Conservation (phyloP, 2,888 invertebrate species). For the Noctua comes region DNA sequence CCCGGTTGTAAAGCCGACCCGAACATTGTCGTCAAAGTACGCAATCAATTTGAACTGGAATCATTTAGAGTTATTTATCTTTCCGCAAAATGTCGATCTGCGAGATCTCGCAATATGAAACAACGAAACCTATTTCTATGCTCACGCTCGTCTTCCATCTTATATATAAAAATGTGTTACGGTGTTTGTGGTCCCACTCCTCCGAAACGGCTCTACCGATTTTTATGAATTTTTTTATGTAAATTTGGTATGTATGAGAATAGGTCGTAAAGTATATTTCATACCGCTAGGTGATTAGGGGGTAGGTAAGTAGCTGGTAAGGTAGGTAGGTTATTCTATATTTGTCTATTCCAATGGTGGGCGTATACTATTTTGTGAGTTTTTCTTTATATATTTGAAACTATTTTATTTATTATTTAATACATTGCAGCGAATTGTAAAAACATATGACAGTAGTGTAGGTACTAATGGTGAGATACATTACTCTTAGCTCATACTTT, state of each 20-base stretch:
- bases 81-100: background rate
- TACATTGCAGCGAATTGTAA: background rate
- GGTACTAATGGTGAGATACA: background rate
- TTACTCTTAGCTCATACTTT: background rate
- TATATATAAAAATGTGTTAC: too few species aligned
- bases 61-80: background rate
- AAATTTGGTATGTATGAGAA: too few species aligned
- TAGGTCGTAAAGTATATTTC: too few species aligned
- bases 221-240: too few species aligned
- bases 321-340: background rate
- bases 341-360: background rate
- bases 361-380: background rate
- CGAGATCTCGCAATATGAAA: background rate
- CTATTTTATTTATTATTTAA: background rate
- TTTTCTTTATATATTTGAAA: background rate
- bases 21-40: background rate
- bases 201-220: too few species aligned
- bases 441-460: background rate
- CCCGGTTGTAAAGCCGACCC: background rate
- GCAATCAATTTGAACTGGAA: background rate
- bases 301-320: too few species aligned
- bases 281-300: too few species aligned
- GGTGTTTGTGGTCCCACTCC: too few species aligned
- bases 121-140: background rate
- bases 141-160: background rate